Conservation (phyloP, 2,113 vertebrate genomes). For the Carassius gibelio region DNA sequence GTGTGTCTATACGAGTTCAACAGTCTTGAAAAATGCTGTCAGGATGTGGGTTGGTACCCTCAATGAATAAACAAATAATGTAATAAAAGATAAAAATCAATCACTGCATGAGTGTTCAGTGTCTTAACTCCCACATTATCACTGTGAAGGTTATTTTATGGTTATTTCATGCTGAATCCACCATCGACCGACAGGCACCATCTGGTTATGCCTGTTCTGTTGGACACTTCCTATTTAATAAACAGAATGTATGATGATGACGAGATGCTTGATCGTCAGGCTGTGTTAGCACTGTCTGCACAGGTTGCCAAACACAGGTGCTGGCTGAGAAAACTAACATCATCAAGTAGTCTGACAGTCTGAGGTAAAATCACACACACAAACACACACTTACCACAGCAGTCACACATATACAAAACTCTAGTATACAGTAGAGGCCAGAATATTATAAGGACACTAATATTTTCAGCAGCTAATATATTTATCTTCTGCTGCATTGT, state of each 20-base stretch:
- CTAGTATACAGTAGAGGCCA: too few relatives aligned
- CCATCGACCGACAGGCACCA: conserved; percentile 36
- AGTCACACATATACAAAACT: neutral
- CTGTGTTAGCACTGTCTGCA: conserved; percentile 23
- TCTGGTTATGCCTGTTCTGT: conserved; percentile 36
- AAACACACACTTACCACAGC: neutral
- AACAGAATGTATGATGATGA: conserved; percentile 52
- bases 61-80: conserved; percentile 36
- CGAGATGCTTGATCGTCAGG: conserved; percentile 21
- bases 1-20: neutral
- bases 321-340: conserved; percentile 23
- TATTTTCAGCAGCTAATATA: too few relatives aligned
- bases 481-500: too few relatives aligned
- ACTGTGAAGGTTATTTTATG: conserved; percentile 39
- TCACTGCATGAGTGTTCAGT: neutral
- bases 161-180: conserved; percentile 47
- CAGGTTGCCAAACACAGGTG: neutral
- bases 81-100: conserved; percentile 37
- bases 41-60: neutral
- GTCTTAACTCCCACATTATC: conserved; percentile 36
- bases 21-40: conserved; percentile 26
- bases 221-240: conserved; percentile 48
- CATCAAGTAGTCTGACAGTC: neutral
- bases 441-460: too few relatives aligned
- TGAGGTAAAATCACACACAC: neutral